phyloP scores from a whole-genome alignment of 2,888 invertebrate genomes.

The Ferdinandea cuprea region DNA sequence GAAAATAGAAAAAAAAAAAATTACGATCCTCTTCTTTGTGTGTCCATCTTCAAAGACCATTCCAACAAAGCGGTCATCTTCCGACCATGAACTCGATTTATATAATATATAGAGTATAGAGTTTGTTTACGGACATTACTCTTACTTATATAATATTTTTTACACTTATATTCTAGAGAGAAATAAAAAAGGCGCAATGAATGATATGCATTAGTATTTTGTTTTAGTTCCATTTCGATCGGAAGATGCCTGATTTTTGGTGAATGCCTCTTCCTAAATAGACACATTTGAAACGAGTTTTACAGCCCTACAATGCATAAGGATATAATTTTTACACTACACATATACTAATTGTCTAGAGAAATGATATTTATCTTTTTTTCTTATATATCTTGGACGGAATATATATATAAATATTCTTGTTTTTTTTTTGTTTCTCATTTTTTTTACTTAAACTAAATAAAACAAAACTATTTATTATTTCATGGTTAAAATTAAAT shows the following conservation, averaged over 20 bases:
- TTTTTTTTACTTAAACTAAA: slow-evolving; percentile 76
- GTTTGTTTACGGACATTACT: slow-evolving; percentile 64
- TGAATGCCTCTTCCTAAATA: slow-evolving; percentile 47
- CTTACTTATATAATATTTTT: slow-evolving; percentile 41
- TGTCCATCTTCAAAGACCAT: slow-evolving; percentile 26
- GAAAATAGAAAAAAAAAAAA: too few species aligned
- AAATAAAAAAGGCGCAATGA: slow-evolving; percentile 81
- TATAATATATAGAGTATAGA: slow-evolving; percentile 54
- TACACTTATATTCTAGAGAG: slow-evolving; percentile 76
- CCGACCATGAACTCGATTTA: slow-evolving; percentile 10
- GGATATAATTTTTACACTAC: slow-evolving; percentile 42
- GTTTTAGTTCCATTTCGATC: slow-evolving; percentile 62
- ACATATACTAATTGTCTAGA: slow-evolving; percentile 75
- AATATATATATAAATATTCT: slow-evolving; percentile 80
- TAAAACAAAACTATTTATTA: slow-evolving; percentile 69
- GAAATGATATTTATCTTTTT: slow-evolving; percentile 76
- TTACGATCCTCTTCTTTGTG: neutral
- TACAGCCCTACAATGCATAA: slow-evolving; percentile 56
- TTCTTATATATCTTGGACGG: slow-evolving; percentile 80
- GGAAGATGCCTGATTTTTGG: slow-evolving; percentile 42
- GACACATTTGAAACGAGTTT: neutral
- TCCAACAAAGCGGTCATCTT: slow-evolving; percentile 26
- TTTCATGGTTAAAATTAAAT: slow-evolving; percentile 56
- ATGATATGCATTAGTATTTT: slow-evolving; percentile 82
- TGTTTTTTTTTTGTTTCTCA: slow-evolving; percentile 68